Base-by-base conservation (phyloP, 1,140 invertebrate species). In the Fopius arisanus region DNA sequence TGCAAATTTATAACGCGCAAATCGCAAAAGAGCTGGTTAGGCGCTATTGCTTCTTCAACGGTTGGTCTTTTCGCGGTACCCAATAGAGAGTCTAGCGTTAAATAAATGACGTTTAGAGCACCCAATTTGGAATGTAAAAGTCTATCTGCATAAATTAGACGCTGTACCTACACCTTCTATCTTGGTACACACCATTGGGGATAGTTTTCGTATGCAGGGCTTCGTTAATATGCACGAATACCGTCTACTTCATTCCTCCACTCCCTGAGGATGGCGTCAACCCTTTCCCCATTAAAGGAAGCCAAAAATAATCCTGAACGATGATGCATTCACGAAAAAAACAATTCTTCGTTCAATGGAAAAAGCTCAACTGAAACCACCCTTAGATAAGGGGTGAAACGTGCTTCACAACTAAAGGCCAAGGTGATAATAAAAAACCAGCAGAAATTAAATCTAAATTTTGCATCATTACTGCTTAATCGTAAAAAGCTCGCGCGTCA, bases 71-170 rank as follows among this genome's bases (percentile, higher is more conserved):
- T 59, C 21, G 21, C 26, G 1, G 23, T 59, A 59, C 54, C 21
- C 67, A 51, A 59, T 59, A 26, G 54, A 59, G 54, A 59, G 54
- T 26, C 54, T 59, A 1, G 72, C 73, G 77, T 78, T 74, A 80
- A 81, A 81, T 82, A 81, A 84, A 82, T 81, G 78, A 74, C 66
- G 77, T 77, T 79, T 79, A 75, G 65, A 78, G 75, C 76, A 80
- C 76, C 71, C 78, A 81, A 82, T 83, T 82, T 82, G 76, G 75
- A 78, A 81, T 80, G 80, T 82, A 81, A 81, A 81, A 78, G 74
- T 80, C 77, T 78, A 83, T 83, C 78, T 82, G 67, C 81, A 83
- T 83, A 81, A 80, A 83, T 83, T 82, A 83, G 77, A 76, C 59
- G 76, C 63, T 71, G 70, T 71, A 40, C 54, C 40, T 26, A 59